Conservation (phyloP, 2,797 vertebrate species). For the Spea hammondii region DNA sequence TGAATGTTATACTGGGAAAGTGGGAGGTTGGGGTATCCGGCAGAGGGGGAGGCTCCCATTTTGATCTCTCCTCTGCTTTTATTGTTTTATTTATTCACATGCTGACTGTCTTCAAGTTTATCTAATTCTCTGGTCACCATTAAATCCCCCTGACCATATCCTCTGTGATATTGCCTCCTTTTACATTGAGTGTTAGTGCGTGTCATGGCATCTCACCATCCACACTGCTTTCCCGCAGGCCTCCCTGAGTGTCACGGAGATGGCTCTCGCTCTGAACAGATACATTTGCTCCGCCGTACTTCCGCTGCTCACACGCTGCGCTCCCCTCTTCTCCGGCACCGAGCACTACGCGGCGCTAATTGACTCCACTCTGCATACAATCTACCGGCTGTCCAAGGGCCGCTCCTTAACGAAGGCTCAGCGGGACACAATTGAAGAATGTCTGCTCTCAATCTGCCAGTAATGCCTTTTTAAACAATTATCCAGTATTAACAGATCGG, state of each 20-base stretch:
- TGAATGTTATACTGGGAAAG: too few relatives aligned
- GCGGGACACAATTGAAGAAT: slow-evolving; percentile 95
- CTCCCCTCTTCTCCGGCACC: slow-evolving; percentile 90
- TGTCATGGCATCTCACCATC: not conserved
- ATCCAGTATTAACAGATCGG: not conserved
- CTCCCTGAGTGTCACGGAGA: slow-evolving; percentile 89
- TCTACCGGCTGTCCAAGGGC: slow-evolving; percentile 95
- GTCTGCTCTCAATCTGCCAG: slow-evolving; percentile 92
- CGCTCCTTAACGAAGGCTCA: slow-evolving; percentile 97
- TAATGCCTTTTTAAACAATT: slow-evolving; percentile 62
- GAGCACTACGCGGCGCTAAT: slow-evolving; percentile 88
- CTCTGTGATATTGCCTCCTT: not conserved
- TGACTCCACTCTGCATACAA: slow-evolving; percentile 92
- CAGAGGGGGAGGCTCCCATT: too few relatives aligned
- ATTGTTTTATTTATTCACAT: too few relatives aligned
- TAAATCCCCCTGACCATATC: not conserved
- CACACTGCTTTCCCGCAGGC: slow-evolving; percentile 70
- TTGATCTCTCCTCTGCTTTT: not conserved
- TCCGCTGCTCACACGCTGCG: slow-evolving; percentile 90
- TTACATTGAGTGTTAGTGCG: not conserved
- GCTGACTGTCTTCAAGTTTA: too few relatives aligned
- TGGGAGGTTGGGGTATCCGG: too few relatives aligned
- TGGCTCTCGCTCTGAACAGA: slow-evolving; percentile 90
- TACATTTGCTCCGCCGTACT: slow-evolving; percentile 93
- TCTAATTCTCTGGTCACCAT: not conserved